Percentiles rank a stretch among this genome's conserved stretches.
Evolutionary conservation across 2,888 invertebrate genomes (phyloP).

Genomic region (Nipponacmea schrenckii): DNA sequence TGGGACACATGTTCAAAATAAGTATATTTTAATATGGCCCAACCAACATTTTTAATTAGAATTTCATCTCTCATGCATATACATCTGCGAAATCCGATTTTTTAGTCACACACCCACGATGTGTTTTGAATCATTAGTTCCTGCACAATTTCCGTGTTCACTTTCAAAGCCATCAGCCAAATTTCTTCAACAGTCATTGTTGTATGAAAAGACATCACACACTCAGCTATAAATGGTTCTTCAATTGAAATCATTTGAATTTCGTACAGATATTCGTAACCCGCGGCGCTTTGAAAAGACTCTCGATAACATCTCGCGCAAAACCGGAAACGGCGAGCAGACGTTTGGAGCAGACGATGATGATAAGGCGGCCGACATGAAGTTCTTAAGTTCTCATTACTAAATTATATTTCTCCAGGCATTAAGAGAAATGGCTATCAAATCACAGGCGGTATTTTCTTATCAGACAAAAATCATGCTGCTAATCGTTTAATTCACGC

Average conservation of each 20-base stretch:
- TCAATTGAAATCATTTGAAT: slow-evolving; percentile 29
- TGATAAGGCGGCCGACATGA: slow-evolving; percentile 20
- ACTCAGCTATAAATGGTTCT: slow-evolving; percentile 21
- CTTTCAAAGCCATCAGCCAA: no score
- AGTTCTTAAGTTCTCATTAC: slow-evolving; percentile 30
- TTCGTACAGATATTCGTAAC: slow-evolving; percentile 18
- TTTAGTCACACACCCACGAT: not conserved
- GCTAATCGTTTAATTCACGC: slow-evolving; percentile 21
- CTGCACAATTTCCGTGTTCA: not conserved
- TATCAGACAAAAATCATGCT: slow-evolving; percentile 25
- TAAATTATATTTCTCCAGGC: slow-evolving; percentile 30
- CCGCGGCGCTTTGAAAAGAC: slow-evolving; percentile 13
- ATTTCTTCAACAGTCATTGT: no score
- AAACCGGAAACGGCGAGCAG: slow-evolving; percentile 24
- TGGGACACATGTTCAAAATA: no score
- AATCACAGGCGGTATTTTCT: slow-evolving; percentile 32
- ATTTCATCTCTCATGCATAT: not conserved
- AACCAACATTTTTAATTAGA: no score
- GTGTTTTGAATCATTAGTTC: not conserved
- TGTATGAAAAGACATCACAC: not conserved
- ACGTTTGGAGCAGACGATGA: slow-evolving; percentile 23
- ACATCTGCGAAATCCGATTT: not conserved
- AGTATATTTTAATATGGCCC: no score
- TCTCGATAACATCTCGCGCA: slow-evolving; percentile 19
- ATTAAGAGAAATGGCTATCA: slow-evolving; percentile 31